phyloP scores from a whole-genome alignment of 2,113 vertebrate species.

The Chaetura pelagica region DNA sequence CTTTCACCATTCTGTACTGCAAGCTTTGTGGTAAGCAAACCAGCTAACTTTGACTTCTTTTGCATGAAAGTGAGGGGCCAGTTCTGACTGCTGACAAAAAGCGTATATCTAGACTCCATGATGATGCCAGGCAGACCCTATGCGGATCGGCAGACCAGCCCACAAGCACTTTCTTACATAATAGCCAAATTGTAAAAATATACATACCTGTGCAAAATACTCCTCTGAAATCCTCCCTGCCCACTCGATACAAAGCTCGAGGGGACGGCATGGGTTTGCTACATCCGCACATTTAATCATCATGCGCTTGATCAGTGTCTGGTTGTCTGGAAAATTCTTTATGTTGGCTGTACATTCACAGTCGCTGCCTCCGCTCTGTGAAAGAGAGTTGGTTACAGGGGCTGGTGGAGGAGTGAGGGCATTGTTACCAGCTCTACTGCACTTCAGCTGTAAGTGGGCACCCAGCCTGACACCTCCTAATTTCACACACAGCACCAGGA shows the following conservation, averaged over 20 bases:
- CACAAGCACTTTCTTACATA: background rate
- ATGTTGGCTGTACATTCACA: conserved; percentile 81
- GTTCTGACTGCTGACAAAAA: background rate
- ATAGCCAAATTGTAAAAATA: background rate
- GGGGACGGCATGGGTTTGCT: conserved; percentile 92
- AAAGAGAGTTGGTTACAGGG: background rate
- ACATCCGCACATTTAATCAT: conserved; percentile 97
- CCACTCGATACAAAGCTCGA: conserved; percentile 95
- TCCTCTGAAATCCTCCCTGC: conserved; percentile 96
- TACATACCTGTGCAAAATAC: conserved; percentile 91
- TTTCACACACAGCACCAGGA: background rate
- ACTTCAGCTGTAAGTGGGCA: background rate
- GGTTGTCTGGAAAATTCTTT: conserved; percentile 92
- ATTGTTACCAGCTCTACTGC: background rate
- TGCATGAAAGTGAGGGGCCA: background rate
- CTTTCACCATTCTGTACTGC: background rate
- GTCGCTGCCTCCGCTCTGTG: conserved; percentile 84
- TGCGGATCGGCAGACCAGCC: background rate
- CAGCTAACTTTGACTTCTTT: background rate
- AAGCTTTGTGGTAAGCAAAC: background rate
- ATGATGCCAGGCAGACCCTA: background rate
- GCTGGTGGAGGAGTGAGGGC: accelerated
- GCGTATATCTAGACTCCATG: accelerated
- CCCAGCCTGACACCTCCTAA: background rate
- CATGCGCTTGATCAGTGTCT: conserved; percentile 95